Evolutionary conservation across 2,797 vertebrate genomes (phyloP).

Genomic region (Setipinna tenuifilis): DNA sequence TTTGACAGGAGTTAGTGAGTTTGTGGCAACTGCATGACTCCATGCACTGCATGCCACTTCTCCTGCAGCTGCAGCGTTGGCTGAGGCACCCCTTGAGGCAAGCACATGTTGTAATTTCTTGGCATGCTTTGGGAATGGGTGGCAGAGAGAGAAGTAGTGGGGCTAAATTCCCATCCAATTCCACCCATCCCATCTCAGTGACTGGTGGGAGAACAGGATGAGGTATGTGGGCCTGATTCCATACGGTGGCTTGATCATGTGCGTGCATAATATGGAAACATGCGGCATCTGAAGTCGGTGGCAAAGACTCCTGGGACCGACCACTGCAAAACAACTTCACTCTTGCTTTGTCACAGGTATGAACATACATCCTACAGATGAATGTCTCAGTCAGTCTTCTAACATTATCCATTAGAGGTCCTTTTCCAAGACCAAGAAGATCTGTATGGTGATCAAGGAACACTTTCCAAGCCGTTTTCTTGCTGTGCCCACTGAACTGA

Average conservation of each 20-base stretch:
- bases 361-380: neutral
- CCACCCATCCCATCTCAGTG: neutral
- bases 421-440: too few relatives aligned
- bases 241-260: neutral
- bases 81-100: slow-evolving; percentile 4
- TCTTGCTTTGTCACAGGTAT: neutral
- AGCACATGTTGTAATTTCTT: neutral
- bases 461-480: too few relatives aligned
- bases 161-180: neutral
- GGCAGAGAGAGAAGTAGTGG: neutral
- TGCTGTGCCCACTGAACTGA: too few relatives aligned
- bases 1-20: neutral
- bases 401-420: too few relatives aligned
- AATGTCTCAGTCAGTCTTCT: too few relatives aligned
- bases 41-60: neutral
- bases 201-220: slow-evolving; percentile 1
- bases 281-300: neutral
- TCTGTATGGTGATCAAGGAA: too few relatives aligned
- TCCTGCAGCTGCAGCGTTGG: neutral
- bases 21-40: neutral
- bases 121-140: neutral
- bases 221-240: neutral
- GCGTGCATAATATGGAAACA: neutral
- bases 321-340: slow-evolving; percentile 1
- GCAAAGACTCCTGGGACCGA: neutral